A percentile compares a stretch with the other conserved stretches of the same genome.
Conservation (phyloP, 2,888 invertebrate genomes). For the Acleris emargana region DNA sequence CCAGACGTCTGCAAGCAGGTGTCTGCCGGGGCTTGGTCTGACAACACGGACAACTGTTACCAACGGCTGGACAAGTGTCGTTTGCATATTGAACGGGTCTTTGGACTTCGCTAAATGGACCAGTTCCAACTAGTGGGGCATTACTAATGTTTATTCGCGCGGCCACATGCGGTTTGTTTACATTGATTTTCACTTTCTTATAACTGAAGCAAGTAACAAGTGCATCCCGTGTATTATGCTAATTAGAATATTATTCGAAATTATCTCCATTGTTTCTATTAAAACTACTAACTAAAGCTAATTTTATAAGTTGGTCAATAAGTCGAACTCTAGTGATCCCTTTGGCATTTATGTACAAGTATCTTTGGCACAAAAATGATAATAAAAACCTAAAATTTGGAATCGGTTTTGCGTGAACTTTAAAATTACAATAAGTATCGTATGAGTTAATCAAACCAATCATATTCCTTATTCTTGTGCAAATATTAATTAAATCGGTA, state of each 20-base stretch:
- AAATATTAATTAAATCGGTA: background rate
- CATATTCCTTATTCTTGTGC: too few relatives aligned
- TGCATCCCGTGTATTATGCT: background rate
- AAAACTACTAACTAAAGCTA: too few relatives aligned
- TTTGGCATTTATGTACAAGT: too few relatives aligned
- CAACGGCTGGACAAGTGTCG: constrained; percentile 24
- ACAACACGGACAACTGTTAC: constrained; percentile 17
- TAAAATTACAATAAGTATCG: too few relatives aligned
- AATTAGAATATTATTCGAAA: background rate
- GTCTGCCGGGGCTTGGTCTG: constrained; percentile 33
- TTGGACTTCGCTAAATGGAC: constrained; percentile 23
- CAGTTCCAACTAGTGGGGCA: constrained; percentile 26
- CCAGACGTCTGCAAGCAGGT: constrained; percentile 37
- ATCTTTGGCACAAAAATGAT: too few relatives aligned
- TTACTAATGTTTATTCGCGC: constrained; percentile 13
- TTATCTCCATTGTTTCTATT: too few relatives aligned
- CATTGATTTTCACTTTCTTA: constrained; percentile 14
- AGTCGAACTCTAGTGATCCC: too few relatives aligned
- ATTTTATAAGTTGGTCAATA: too few relatives aligned
- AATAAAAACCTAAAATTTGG: too few relatives aligned
- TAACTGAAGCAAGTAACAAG: background rate
- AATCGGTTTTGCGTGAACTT: too few relatives aligned
- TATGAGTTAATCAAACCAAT: too few relatives aligned
- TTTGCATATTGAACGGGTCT: constrained; percentile 36
- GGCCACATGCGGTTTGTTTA: constrained; percentile 13